A percentile compares a stretch with the other conserved stretches of the same genome.
Conservation (phyloP, 2,888 invertebrate species). For the Chironomus riparius region DNA sequence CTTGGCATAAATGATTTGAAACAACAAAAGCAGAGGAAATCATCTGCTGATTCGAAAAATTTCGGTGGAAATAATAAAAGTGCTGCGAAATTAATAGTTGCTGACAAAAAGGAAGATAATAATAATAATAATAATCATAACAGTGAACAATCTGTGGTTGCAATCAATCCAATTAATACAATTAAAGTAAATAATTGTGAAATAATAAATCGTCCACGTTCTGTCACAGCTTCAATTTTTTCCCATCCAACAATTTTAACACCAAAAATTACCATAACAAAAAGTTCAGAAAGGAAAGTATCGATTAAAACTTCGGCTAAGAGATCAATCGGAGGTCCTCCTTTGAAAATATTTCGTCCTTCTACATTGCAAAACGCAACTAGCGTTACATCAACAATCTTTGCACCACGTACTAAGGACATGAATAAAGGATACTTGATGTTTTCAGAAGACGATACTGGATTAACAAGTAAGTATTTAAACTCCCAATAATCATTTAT, state of each 20-base stretch:
- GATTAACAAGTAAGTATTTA: constrained; percentile 79
- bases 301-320: constrained; percentile 24
- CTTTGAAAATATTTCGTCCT: constrained; percentile 31
- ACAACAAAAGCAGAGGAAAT: not conserved
- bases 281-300: not conserved
- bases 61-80: constrained; percentile 1
- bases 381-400: constrained; percentile 64
- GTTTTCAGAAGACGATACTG: constrained; percentile 74
- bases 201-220: constrained; percentile 32
- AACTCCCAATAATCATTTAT: too few species aligned
- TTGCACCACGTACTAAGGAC: constrained; percentile 76
- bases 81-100: not conserved
- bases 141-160: not conserved
- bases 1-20: constrained; percentile 24
- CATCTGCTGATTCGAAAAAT: not conserved
- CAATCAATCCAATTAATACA: constrained; percentile 9
- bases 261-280: constrained; percentile 31
- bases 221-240: constrained; percentile 33
- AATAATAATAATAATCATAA: not conserved
- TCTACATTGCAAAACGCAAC: constrained; percentile 45
- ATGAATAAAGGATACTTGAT: constrained; percentile 90
- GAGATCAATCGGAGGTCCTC: constrained; percentile 31
- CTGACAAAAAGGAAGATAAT: not conserved
- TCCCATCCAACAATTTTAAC: constrained; percentile 33
- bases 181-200: constrained; percentile 25